These are phyloP conservation scores for Tokudaia muenninki DNA, from an alignment of 2,797 vertebrate species.

Conservation along the genomic window DNA sequence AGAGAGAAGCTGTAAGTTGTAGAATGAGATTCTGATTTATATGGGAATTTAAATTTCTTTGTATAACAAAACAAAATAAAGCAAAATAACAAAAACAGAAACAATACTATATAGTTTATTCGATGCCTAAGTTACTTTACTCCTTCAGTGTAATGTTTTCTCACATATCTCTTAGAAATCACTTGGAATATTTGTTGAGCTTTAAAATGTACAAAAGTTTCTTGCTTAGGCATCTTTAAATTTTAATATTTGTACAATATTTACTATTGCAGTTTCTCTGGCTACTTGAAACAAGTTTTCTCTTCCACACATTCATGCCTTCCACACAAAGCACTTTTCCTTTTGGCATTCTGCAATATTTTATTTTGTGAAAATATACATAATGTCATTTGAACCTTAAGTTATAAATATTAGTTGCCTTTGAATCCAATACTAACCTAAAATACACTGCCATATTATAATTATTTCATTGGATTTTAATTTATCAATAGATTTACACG, in stretches of 20 bases:
- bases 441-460: background rate
- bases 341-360: background rate
- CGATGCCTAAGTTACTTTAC: background rate
- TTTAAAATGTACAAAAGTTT: background rate
- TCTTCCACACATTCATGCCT: too few species aligned
- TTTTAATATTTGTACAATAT: background rate
- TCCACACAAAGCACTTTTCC: background rate
- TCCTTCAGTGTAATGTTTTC: background rate
- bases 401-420: background rate
- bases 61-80: background rate
- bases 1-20: background rate
- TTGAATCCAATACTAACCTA: background rate
- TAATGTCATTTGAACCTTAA: background rate
- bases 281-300: background rate
- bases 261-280: background rate
- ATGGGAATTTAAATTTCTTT: background rate
- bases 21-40: background rate
- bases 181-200: background rate
- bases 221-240: background rate
- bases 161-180: background rate
- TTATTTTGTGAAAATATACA: background rate
- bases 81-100: background rate
- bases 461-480: background rate
- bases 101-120: background rate
- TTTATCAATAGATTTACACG: background rate